These are phyloP conservation scores for Tachyglossus aculeatus DNA, from an alignment of 2,797 vertebrate species.

Conservation along the genomic window DNA sequence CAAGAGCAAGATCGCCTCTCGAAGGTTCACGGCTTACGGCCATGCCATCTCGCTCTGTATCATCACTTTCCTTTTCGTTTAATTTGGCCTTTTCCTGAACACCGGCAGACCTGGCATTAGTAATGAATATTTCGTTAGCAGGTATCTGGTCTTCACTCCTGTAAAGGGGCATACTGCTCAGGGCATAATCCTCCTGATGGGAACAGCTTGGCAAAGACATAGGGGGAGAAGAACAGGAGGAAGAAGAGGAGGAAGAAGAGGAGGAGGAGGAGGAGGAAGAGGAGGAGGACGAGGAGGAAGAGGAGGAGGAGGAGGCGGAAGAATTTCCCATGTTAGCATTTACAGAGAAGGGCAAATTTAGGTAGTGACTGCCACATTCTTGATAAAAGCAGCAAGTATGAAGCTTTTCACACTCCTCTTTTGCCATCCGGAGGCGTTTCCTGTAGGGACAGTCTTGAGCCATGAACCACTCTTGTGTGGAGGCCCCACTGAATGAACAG, in stretches of 20 bases:
- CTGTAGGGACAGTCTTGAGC: constrained; percentile 84
- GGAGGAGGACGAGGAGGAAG: constrained; percentile 36
- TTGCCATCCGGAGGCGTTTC: constrained; percentile 88
- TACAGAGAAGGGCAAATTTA: constrained; percentile 87
- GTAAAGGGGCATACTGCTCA: constrained; percentile 66
- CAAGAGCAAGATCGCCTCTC: constrained; percentile 65
- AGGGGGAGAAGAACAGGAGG: constrained; percentile 51
- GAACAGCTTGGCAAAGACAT: constrained; percentile 79
- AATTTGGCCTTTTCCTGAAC: constrained; percentile 73
- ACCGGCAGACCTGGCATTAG: constrained; percentile 63
- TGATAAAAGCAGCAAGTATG: constrained; percentile 92
- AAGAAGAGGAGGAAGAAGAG: constrained; percentile 48
- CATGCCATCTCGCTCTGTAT: constrained; percentile 63
- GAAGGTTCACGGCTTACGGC: constrained; percentile 67
- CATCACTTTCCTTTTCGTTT: constrained; percentile 56
- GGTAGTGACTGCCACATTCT: constrained; percentile 87
- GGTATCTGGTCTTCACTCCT: constrained; percentile 72
- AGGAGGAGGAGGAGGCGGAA: constrained; percentile 62
- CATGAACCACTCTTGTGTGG: constrained; percentile 80
- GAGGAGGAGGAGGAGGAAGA: constrained; percentile 64
- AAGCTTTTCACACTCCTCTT: constrained; percentile 81
- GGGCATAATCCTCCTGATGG: constrained; percentile 74
- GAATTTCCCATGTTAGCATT: constrained; percentile 75
- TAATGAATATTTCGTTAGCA: constrained; percentile 74
- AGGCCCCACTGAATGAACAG: constrained; percentile 69